Evolutionary conservation across 2,888 invertebrate species (phyloP), one percentile per base, ranked within the genome.

Genomic region (Drosophila antonietae): DNA sequence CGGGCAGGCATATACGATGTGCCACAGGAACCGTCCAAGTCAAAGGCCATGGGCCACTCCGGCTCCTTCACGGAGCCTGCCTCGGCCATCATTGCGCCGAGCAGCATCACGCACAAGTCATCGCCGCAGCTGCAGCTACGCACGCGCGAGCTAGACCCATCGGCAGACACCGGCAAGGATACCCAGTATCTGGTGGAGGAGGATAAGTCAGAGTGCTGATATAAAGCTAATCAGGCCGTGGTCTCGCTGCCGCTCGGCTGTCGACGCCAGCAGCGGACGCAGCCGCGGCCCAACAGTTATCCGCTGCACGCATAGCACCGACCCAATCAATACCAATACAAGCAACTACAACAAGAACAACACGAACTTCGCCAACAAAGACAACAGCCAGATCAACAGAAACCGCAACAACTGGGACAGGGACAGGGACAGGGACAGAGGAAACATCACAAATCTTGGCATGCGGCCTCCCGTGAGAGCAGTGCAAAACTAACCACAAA

Each of bases 101-200:
- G 95, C 81, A 96, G 97, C 81, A 96, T 96, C 87, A 96, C 97
- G 83, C 96, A 97, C 90, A 95, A 95, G 90, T 95, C 95, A 64
- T 95, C 96, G 70, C 96, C 96, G 33, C 95, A 95, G 91, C 93
- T 96, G 81, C 95, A 95, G 91, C 93, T 96, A 81, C 94, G 96
- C 92, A 96, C 96, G 92, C 95, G 95, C 81, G 96, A 96, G 92
- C 94, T 98, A 71, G 97, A 97, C 93, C 98, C 98, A 5, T 93
- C 95, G 66, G 95, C 95, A 68, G 98, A 98, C 93, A 97, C 97
- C 65, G 97, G 97, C 92, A 97, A 96, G 93, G 98, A 98, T 93
- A 98, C 98, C 53, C 97, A 97, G 93, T 95, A 96, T 92, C 95
- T 98, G 81, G 98, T 98, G 81, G 96, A 96, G 93, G 98, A 98